Evolutionary conservation across 2,113 vertebrate genomes (phyloP), one percentile per base, ranked within the genome.

Genomic region (Meles meles): DNA sequence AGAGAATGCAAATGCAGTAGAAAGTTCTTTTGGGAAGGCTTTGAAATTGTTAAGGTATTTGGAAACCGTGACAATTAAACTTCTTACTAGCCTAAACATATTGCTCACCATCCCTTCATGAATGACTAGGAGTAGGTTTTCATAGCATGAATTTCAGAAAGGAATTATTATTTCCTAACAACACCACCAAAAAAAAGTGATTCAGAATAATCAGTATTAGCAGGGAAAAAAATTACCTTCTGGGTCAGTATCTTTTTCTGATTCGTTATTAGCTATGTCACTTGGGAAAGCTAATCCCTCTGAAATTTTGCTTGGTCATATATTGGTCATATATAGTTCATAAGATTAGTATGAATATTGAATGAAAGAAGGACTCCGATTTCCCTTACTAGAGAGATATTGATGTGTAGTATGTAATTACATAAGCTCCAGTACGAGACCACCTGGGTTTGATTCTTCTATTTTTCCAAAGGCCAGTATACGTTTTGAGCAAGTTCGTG

Each of bases 1-100:
- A 95, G 52, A 87, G 44, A 92, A 82, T 72, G 85, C 74, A 91
- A 97, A 97, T 57, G 37, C 29, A 57, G 13, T 61, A 39, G 39
- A 79, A 92, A 72, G 27, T 77, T 96, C 52, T 97, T 88, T 84
- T 6, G 31, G 25, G 20, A 91, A 93, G 29, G 17, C 52, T 67
- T 83, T 88, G 69, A 94, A 93, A 85, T 80, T 85, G 18, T 94
- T 80, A 89, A 79, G 61, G 63, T 95, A 79, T 93, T 94, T 97
- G 90, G 88, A 92, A 96, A 95, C 31, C 34, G 17, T 29, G 63
- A 97, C 20, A 76, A 93, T 89, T 95, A 81, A 90, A 63, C 69
- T 71, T 90, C 27, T 7, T 65, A 5, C 23, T 82, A 82, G 63
- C 23, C 57, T 77, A 85, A 84, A 79, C 34, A 87, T 88, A 55